These are phyloP conservation scores for Drepanosiphum platanoidis DNA, from an alignment of 2,888 invertebrate species.

Conservation along the genomic window DNA sequence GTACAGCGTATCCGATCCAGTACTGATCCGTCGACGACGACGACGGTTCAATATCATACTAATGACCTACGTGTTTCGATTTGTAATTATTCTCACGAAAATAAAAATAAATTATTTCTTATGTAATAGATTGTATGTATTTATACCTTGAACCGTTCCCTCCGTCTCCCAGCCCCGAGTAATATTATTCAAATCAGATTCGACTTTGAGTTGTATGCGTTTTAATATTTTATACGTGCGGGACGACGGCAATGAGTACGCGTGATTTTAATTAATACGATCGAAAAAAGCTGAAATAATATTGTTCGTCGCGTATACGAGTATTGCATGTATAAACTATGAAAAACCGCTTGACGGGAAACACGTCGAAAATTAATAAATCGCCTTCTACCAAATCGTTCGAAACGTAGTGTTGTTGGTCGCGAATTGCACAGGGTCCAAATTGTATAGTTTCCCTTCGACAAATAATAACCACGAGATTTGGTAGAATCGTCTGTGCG, in stretches of 20 bases:
- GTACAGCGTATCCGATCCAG: not conserved
- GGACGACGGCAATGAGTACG: not conserved
- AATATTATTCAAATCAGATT: not conserved
- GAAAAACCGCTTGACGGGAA: too few relatives aligned
- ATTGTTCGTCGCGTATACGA: not conserved
- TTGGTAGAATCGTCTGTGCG: too few relatives aligned
- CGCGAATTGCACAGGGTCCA: too few relatives aligned
- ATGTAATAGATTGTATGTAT: not conserved
- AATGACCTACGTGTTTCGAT: not conserved
- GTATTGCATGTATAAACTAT: too few relatives aligned
- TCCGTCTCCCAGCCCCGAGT: not conserved
- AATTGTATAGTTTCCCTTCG: too few relatives aligned
- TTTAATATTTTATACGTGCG: not conserved
- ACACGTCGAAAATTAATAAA: too few relatives aligned
- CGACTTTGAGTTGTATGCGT: not conserved
- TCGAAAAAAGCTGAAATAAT: not conserved
- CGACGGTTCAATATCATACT: not conserved
- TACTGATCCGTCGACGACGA: not conserved
- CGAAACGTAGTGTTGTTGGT: too few relatives aligned
- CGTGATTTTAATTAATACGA: not conserved
- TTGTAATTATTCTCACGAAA: not conserved
- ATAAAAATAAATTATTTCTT: not conserved
- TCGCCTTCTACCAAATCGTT: too few relatives aligned
- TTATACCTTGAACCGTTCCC: not conserved
- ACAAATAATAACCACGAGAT: too few relatives aligned